phyloP scores from a whole-genome alignment of 2,797 vertebrate species.

The Xenops minutus region DNA sequence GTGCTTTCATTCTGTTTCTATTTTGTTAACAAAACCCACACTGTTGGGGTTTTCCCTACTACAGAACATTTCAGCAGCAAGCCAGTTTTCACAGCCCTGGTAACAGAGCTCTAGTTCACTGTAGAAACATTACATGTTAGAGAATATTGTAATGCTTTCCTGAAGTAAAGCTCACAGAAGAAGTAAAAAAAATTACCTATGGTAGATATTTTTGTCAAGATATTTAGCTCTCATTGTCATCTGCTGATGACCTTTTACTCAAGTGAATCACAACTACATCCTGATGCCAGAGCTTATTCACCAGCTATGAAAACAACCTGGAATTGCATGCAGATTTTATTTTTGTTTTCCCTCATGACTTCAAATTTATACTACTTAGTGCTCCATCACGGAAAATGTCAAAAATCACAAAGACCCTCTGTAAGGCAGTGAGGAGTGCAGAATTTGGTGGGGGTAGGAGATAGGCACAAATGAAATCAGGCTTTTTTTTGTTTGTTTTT shows the following conservation, averaged over 20 bases:
- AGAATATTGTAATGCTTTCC: neutral
- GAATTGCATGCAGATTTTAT: conserved; percentile 5
- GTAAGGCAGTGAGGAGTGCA: neutral
- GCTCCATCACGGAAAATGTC: neutral
- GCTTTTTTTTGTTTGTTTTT: neutral
- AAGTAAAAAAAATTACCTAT: neutral
- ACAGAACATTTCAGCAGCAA: neutral
- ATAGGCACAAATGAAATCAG: neutral
- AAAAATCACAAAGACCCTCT: neutral
- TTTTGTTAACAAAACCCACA: neutral
- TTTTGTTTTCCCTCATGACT: conserved; percentile 23
- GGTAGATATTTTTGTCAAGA: conserved; percentile 24
- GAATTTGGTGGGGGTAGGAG: neutral
- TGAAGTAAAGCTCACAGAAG: neutral
- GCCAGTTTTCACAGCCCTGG: neutral
- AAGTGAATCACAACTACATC: conserved; percentile 40
- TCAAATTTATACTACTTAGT: neutral
- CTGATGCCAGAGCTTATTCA: conserved; percentile 30
- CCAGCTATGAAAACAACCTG: conserved; percentile 21
- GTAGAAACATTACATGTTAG: neutral
- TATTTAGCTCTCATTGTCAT: conserved; percentile 53
- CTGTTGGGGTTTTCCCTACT: neutral
- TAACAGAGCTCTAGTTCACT: neutral
- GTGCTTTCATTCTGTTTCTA: neutral
- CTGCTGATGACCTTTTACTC: conserved; percentile 44